A percentile compares a stretch with the other conserved stretches of the same genome.
Conservation (phyloP, 2,797 vertebrate genomes). For the Mormyrus proboscirostris region DNA sequence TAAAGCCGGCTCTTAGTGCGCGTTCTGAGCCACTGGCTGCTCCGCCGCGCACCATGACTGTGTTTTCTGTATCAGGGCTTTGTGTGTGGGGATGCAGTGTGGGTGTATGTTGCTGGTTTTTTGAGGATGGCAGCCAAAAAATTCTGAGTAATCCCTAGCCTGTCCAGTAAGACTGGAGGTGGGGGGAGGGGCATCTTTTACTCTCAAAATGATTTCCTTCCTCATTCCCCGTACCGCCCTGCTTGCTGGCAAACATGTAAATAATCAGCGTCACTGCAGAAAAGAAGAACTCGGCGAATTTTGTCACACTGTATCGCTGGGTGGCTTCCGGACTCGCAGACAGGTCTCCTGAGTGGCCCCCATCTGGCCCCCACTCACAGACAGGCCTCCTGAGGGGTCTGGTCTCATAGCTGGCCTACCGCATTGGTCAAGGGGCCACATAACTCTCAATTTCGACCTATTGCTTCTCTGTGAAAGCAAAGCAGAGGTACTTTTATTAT, state of each 20-base stretch:
- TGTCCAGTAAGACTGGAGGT: background rate
- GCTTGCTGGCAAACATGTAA: background rate
- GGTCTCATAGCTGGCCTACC: background rate
- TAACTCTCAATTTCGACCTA: background rate
- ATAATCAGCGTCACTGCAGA: background rate
- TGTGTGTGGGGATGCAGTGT: background rate
- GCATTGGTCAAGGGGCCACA: background rate
- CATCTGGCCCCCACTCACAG: too few relatives aligned
- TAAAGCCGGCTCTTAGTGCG: background rate
- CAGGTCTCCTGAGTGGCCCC: too few relatives aligned
- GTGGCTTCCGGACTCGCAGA: background rate
- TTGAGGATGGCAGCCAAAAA: background rate
- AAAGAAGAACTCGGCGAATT: background rate
- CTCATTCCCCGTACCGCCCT: background rate
- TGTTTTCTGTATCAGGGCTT: background rate
- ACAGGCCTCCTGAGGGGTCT: background rate
- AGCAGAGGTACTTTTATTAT: background rate
- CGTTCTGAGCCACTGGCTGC: background rate
- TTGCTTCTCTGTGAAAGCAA: background rate
- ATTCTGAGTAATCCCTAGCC: background rate
- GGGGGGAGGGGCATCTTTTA: background rate
- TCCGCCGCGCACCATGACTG: background rate
- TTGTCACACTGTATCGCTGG: too few relatives aligned
- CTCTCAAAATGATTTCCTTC: background rate
- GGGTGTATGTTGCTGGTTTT: background rate